Conservation (phyloP, 2,113 vertebrate genomes). For the Isichthys henryi region DNA sequence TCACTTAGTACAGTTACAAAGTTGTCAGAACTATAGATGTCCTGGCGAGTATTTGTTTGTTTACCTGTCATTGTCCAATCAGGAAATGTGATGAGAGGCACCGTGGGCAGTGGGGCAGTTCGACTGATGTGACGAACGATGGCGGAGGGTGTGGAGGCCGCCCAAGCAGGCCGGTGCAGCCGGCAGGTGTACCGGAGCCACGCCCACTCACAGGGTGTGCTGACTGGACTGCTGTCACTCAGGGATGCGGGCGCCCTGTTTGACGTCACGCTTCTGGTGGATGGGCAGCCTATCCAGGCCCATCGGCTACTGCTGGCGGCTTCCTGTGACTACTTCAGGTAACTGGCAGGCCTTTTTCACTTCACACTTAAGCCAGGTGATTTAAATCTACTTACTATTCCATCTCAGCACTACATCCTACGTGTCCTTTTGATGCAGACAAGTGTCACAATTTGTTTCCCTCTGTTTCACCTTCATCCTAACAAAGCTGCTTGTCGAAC, state of each 20-base stretch:
- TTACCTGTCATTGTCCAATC: neutral
- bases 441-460: neutral
- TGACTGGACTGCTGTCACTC: slow-evolving; percentile 77
- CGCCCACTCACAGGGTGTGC: slow-evolving; percentile 73
- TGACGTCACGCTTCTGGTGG: slow-evolving; percentile 85
- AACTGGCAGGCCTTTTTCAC: neutral
- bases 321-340: slow-evolving; percentile 95
- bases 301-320: slow-evolving; percentile 92
- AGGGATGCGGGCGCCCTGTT: slow-evolving; percentile 77
- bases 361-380: neutral
- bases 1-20: neutral
- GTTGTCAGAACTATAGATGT: neutral
- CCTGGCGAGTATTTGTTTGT: neutral
- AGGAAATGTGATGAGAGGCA: neutral
- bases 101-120: neutral
- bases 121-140: slow-evolving; percentile 45
- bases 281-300: slow-evolving; percentile 76
- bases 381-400: neutral
- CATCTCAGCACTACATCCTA: neutral
- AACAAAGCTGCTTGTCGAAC: neutral
- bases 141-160: slow-evolving; percentile 63
- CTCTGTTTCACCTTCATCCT: neutral
- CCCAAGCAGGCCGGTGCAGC: slow-evolving; percentile 47
- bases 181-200: slow-evolving; percentile 74
- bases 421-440: neutral